Evolutionary conservation across 2,888 invertebrate species (phyloP).

Genomic region (Pocota personata): DNA sequence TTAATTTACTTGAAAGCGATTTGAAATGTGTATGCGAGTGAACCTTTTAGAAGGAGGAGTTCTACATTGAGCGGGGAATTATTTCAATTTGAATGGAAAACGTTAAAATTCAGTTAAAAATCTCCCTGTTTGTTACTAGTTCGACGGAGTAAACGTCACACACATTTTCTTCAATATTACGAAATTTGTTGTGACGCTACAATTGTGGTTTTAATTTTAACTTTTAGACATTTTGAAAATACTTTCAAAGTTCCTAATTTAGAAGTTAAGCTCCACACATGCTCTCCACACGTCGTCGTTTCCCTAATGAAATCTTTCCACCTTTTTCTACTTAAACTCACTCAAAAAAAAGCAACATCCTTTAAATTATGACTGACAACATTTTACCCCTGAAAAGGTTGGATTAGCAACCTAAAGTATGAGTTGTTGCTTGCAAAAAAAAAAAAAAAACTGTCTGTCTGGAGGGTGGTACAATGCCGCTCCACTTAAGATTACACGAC

Average conservation of each 20-base stretch:
- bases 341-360: constrained; percentile 13
- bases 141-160: too few relatives aligned
- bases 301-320: constrained; percentile 24
- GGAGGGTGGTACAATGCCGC: constrained; percentile 45
- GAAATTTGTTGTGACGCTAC: neutral
- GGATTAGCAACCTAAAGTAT: constrained; percentile 34
- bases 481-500: constrained; percentile 53
- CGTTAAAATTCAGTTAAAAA: too few relatives aligned
- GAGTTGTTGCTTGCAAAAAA: constrained; percentile 23
- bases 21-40: too few relatives aligned
- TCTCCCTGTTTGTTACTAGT: too few relatives aligned
- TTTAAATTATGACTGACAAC: constrained; percentile 58
- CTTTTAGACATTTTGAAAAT: neutral
- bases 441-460: constrained; percentile 13
- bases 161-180: neutral
- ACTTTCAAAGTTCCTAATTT: neutral
- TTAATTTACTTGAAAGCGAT: too few relatives aligned
- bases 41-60: too few relatives aligned
- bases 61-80: too few relatives aligned
- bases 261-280: constrained; percentile 3
- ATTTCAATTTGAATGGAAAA: too few relatives aligned
- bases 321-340: constrained; percentile 3
- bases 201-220: neutral
- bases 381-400: constrained; percentile 23
- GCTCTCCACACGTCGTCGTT: neutral